Evolutionary conservation across 2,888 invertebrate species (phyloP), one percentile per base, ranked within the genome.

Genomic region (Salticus scenicus): DNA sequence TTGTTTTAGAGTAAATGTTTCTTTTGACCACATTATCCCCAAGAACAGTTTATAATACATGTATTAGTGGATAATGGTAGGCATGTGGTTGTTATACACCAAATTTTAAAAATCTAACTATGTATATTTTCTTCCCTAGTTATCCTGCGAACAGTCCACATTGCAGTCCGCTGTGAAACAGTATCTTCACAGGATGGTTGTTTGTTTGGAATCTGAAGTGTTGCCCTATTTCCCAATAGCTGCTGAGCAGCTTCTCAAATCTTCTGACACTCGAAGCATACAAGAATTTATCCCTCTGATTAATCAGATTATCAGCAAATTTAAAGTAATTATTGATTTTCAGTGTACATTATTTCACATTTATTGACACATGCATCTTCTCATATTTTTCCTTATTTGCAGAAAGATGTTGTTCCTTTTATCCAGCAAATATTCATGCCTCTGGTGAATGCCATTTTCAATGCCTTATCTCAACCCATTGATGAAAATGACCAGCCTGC

Each of bases 251-350:
- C 91, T 93, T 33, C 90, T 93, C 37, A 91, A 92, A 12, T 80
- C 90, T 27, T 89, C 90, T 24, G 90, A 91, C 83, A 89, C 90
- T 41, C 90, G 90, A 30, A 89, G 89, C 17, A 88, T 90, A 20
- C 91, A 91, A 84, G 93, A 93, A 89, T 93, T 93, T 89, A 91
- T 93, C 66, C 93, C 93, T 0, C 91, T 93, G 41, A 91, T 93
- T 88, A 93, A 93, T 89, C 93, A 93, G 89, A 91, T 93, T 64
- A 92, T 93, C 74, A 91, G 92, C 83, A 93, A 93, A 89, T 93
- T 93, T 89, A 93, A 93, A 92, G 92, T 92, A 88, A 66, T 37
- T 7, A 37, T 37, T 10, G 4, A 7, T 37, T 37, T 37, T 37
- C 10, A 37, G 4, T 37, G 37, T n/a, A n/a, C 37, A 37, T 37